Conservation (phyloP, 2,113 vertebrate genomes). For the Heterochromis multidens region DNA sequence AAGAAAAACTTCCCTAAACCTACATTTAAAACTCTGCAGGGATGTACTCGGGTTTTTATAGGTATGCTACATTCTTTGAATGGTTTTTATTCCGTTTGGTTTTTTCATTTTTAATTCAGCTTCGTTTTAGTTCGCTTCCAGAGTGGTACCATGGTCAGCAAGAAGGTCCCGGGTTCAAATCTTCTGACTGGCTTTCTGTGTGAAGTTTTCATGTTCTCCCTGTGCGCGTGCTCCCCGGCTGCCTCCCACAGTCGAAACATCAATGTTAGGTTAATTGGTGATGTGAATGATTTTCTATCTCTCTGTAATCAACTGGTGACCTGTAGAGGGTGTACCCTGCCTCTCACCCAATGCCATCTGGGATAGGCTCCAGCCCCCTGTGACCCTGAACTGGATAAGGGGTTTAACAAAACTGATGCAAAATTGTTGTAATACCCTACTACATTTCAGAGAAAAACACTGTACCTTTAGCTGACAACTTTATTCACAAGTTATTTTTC, state of each 20-base stretch:
- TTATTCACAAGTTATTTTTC: neutral
- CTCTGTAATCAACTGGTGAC: neutral
- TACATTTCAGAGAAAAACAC: neutral
- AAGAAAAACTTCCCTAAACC: neutral
- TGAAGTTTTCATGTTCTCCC: neutral
- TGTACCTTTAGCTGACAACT: neutral
- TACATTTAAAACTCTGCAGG: neutral
- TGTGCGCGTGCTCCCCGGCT: neutral
- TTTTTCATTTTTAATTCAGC: neutral
- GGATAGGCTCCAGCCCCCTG: neutral
- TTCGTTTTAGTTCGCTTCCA: neutral
- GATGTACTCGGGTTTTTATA: neutral
- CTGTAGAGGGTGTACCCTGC: neutral
- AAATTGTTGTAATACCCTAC: neutral
- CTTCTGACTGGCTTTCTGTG: neutral
- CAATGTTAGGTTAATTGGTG: neutral
- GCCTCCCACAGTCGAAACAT: neutral
- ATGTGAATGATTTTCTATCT: neutral
- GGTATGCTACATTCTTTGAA: neutral
- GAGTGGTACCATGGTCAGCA: rapidly evolving
- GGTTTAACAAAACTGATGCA: neutral
- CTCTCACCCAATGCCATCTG: rapidly evolving
- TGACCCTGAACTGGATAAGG: neutral
- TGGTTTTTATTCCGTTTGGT: neutral
- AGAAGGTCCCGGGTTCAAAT: neutral